Conservation (phyloP, 2,888 invertebrate genomes). For the Ischnura elegans region DNA sequence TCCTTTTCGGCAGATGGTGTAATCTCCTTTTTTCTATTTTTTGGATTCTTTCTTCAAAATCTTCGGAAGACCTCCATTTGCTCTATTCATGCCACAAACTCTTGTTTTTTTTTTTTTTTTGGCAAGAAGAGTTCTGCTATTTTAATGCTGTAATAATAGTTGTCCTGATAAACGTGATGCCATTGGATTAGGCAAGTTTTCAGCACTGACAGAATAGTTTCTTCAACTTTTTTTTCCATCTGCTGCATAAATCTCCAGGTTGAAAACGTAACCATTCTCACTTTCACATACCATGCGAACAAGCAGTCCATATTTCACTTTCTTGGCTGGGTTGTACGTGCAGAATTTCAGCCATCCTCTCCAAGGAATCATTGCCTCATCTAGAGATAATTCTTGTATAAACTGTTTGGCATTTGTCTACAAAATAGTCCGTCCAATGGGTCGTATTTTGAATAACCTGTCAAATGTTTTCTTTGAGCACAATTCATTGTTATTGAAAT, state of each 20-base stretch:
- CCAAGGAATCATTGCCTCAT: too few species aligned
- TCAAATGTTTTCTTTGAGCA: conserved; percentile 38
- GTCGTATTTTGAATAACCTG: conserved; percentile 41
- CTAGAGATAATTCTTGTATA: too few species aligned
- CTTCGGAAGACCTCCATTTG: not conserved
- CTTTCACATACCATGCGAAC: too few species aligned
- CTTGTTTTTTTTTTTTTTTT: not conserved
- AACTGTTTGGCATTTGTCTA: too few species aligned
- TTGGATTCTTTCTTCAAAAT: not conserved
- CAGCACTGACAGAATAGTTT: too few species aligned
- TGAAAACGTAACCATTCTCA: too few species aligned
- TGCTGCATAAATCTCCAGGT: too few species aligned
- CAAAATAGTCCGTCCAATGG: too few species aligned
- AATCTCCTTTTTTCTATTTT: not conserved
- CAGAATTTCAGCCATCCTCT: too few species aligned
- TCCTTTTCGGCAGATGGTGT: not conserved
- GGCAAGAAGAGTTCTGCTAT: not conserved
- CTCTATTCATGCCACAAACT: not conserved
- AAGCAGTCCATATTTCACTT: too few species aligned
- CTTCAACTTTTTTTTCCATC: too few species aligned
- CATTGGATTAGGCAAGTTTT: not conserved
- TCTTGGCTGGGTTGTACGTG: too few species aligned
- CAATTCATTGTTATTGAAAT: not conserved
- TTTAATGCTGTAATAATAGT: not conserved
- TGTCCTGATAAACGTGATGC: not conserved